Base-by-base conservation (phyloP, 2,797 vertebrate species). In the Acrossocheilus fasciatus region DNA sequence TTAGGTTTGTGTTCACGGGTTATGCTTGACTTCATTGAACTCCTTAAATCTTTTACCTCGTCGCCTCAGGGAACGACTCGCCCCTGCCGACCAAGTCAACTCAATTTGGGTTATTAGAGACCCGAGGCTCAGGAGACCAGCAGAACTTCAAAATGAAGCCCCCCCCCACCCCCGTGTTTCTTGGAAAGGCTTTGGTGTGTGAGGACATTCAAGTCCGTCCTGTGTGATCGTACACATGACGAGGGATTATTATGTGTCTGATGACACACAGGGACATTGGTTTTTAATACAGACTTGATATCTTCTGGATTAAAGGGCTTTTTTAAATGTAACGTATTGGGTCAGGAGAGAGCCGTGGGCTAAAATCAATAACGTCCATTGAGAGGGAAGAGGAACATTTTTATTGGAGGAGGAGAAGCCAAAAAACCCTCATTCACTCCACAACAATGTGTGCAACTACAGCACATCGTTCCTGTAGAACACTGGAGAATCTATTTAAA, bases 51-150 rank as follows among this genome's bases (percentile, higher is more conserved):
- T 91, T 95, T 75, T 90, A 90, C 90, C 89, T 70, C 64, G 0
- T 69, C 87, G 87, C 94, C 94, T 92, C 41, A 72, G 88, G 94
- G 95, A 91, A 86, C 34, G 57, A 88, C 92, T 92, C 93, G 92
- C 93, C 91, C 92, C 93, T 86, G 93, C 93, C 91, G 92, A 93
- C 91, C 94, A 94, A 95, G 94, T 95, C 95, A 94, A 94, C 92
- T 95, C 89, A 94, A 95, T 94, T 93, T 95, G 95, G 94, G 94
- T 95, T 94, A 95, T 90, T 26, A 90, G 85, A 92, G 94, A 94
- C 95, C 95, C 91, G 88, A 89, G 94, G 94, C 95, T 90, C 89
- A 92, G 78, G 91, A 89, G 92, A 92, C 90, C 93, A 93, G 93
- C 93, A 93, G 93, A 93, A 94, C 88, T 93, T 93, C 93, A 92